Evolutionary conservation across 2,888 invertebrate genomes (phyloP), one percentile per base, ranked within the genome.

Genomic region (Elysia crispata): DNA sequence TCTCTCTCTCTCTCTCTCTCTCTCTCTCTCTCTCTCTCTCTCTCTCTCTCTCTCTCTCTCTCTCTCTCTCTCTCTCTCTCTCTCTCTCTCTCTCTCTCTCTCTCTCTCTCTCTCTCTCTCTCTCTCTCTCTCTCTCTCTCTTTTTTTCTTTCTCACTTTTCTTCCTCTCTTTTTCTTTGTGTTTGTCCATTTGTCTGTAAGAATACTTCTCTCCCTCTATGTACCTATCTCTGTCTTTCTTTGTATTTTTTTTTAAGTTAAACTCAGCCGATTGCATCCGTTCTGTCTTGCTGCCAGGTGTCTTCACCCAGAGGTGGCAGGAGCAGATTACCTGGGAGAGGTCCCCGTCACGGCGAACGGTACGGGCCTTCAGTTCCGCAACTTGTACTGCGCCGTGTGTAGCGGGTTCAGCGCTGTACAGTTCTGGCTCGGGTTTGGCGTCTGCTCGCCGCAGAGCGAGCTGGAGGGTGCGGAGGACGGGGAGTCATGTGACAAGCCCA

Each of bases 371-470:
- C 78, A 78, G 20, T 78, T 49, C 49, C 60, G 28, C 23, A 78
- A 78, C 28, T 13, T 72, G 1, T 78, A 41, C 64, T 78, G 78
- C 28, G 78, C 78, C 28, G 18, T 78, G 18, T 78, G 78, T 28
- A 30, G 72, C 49, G 67, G 67, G 49, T 28, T 78, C 41, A 62
- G 25, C 20, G 0, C n/a, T 6, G 11, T 33, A 6, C 15, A 28
- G 5, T 28, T 64, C n/a, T 78, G 78, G 78, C 23, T 18, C 6
- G 69, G 69, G 8, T 57, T 60, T 5, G 11, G 41, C 41, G 41
- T 41, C 5, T 41, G 41, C 11, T 11, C 5, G 41, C 41, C 41
- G 11, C 41, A 6, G 5, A 41, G 11, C 41, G 5, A 6, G 60
- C n/a, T 25, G 25, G n/a, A 60, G 6, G n/a, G 15, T 13, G 25